These are phyloP conservation scores for Coboldia fuscipes DNA, from an alignment of 1,140 invertebrate species.

Conservation along the genomic window DNA sequence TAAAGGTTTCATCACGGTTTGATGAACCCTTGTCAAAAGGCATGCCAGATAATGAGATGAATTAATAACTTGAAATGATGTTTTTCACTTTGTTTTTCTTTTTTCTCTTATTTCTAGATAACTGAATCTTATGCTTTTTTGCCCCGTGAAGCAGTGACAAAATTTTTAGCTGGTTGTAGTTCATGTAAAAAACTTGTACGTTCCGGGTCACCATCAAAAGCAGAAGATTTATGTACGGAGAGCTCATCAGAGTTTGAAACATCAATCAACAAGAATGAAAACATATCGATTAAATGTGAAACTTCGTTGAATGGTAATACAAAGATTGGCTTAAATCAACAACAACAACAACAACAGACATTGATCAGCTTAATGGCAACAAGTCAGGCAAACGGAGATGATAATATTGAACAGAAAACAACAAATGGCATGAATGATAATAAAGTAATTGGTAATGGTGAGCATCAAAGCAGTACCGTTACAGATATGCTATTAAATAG, in stretches of 20 bases:
- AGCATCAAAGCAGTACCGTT: too few species aligned
- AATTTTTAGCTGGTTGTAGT: conserved; percentile 80
- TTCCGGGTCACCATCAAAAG: conserved; percentile 34
- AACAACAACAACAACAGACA: too few species aligned
- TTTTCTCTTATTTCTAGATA: conserved; percentile 42
- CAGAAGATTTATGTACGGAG: conserved; percentile 13
- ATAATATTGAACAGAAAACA: too few species aligned
- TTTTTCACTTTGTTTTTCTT: conserved; percentile 1
- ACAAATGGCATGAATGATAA: too few species aligned
- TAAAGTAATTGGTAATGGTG: too few species aligned
- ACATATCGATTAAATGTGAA: too few species aligned
- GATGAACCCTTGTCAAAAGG: background rate
- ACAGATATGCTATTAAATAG: too few species aligned
- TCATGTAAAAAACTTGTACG: conserved; percentile 77
- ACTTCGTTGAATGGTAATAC: too few species aligned
- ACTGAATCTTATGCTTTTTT: conserved; percentile 89
- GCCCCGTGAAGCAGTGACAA: conserved; percentile 83
- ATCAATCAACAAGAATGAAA: too few species aligned
- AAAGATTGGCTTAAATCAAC: background rate
- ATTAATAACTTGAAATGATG: background rate
- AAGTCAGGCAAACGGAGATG: too few species aligned
- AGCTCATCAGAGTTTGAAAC: conserved; percentile 18
- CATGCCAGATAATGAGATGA: background rate
- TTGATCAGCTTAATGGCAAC: too few species aligned
- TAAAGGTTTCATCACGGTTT: too few species aligned